Evolutionary conservation across 2,113 vertebrate genomes (phyloP).

Genomic region (Indicator indicator): DNA sequence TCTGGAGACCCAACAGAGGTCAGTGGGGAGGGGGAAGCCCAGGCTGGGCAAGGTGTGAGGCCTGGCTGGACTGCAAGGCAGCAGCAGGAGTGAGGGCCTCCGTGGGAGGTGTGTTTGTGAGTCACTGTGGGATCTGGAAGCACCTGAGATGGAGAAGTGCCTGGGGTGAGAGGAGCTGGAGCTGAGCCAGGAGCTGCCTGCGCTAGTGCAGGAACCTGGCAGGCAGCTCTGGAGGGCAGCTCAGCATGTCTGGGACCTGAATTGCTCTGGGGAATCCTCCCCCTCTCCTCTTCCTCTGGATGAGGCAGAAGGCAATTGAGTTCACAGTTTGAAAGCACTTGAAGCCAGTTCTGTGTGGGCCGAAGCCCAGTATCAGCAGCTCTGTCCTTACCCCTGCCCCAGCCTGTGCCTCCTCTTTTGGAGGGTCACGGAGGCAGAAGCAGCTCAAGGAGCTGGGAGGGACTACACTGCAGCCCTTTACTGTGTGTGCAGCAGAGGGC

Average conservation of each 20-base stretch:
- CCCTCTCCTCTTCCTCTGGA: not conserved
- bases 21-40: not conserved
- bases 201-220: accelerated
- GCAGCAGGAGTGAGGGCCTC: not conserved
- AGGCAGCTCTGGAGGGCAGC: not conserved
- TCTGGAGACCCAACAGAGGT: constrained; percentile 98
- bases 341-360: not conserved
- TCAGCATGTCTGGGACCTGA: not conserved
- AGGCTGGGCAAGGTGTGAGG: accelerated
- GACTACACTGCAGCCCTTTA: not conserved
- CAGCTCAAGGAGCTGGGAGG: not conserved
- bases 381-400: not conserved
- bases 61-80: not conserved
- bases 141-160: not conserved
- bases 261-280: not conserved
- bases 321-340: not conserved
- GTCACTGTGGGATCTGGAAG: not conserved
- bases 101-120: not conserved
- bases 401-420: not conserved
- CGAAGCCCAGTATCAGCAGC: not conserved
- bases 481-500: not conserved
- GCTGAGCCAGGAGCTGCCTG: not conserved
- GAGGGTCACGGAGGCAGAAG: not conserved
- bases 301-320: not conserved
- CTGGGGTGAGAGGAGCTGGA: not conserved